Evolutionary conservation across 2,888 invertebrate species (phyloP), one percentile per base, ranked within the genome.

Genomic region (Synergus gifuensis): DNA sequence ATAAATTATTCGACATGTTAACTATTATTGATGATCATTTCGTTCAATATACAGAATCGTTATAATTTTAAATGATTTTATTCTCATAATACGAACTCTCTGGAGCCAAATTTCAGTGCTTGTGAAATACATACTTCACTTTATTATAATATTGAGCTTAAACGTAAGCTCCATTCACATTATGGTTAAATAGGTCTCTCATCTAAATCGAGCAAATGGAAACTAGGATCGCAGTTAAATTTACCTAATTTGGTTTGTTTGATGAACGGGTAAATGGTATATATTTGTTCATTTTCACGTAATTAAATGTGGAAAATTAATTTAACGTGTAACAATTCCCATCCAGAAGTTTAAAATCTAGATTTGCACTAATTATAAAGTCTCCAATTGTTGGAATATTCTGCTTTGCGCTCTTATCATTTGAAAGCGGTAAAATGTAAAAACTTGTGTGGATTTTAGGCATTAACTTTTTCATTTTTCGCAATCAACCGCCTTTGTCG

Each of bases 401-500:
- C 40, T 11, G 36, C 58, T 54, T 40, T 36, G 5, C 3, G 28
- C 11, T 16, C 36, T 36, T 18, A n/a, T 54, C n/a, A 36, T 73
- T 73, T 7, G 18, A 58, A 16, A 36, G 54, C 36, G 54, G 5
- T 73, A 58, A 73, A 58, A 54, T 36, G 1, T 46, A 67, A 46
- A 67, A 18, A 22, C 46, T 67, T 46, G 14, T 67, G 46, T 18
- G 42, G 46, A 66, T 69, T 49, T 49, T 7, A 28, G n/a, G 22
- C 9, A 18, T 22, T 46, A 14, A 44, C 18, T 67, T 44, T 67
- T 67, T 22, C 22, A 11, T 69, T 73, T 54, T 73, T 54, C 9
- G 54, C 54, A 73, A 73, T 73, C 54, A 73, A 18, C n/a, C 28
- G 36, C 73, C 36, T 36, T 73, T 73, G 73, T 73, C 22, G 22